Evolutionary conservation across 2,797 vertebrate species (phyloP).

Genomic region (Sebastes hubbsi): DNA sequence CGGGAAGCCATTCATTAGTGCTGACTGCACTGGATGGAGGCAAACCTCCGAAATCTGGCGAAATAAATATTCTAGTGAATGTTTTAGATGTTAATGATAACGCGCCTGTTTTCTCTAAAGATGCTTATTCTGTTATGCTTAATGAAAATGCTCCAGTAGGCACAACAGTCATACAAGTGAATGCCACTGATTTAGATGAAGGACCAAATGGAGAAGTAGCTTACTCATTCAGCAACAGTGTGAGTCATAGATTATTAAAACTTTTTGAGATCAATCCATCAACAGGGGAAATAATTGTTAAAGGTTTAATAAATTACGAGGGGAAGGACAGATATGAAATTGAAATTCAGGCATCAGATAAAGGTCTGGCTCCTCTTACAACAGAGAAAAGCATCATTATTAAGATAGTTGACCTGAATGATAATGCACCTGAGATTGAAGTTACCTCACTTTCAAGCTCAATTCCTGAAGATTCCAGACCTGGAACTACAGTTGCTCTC

Average conservation of each 20-base stretch:
- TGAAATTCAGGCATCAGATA: slow-evolving; percentile 63
- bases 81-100: slow-evolving; percentile 83
- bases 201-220: slow-evolving; percentile 42
- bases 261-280: slow-evolving; percentile 45
- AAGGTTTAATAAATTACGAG: slow-evolving; percentile 56
- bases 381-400: slow-evolving; percentile 46
- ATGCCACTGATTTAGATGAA: slow-evolving; percentile 61
- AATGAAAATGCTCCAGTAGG: slow-evolving; percentile 50
- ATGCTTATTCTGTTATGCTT: slow-evolving; percentile 62
- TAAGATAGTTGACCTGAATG: slow-evolving; percentile 60
- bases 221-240: slow-evolving; percentile 47
- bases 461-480: slow-evolving; percentile 69
- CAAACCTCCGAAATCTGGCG: slow-evolving; percentile 50
- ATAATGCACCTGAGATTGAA: slow-evolving; percentile 75
- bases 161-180: slow-evolving; percentile 40
- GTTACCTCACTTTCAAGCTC: slow-evolving; percentile 72
- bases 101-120: slow-evolving; percentile 66
- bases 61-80: slow-evolving; percentile 42
- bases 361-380: background rate
- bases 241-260: background rate
- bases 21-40: slow-evolving; percentile 64
- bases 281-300: slow-evolving; percentile 57
- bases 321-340: slow-evolving; percentile 47
- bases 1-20: background rate
- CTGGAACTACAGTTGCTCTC: slow-evolving; percentile 65